A percentile compares a stretch with the other conserved stretches of the same genome.
Evolutionary conservation across 2,797 vertebrate genomes (phyloP).

Genomic region (Lagothrix lagotricha): DNA sequence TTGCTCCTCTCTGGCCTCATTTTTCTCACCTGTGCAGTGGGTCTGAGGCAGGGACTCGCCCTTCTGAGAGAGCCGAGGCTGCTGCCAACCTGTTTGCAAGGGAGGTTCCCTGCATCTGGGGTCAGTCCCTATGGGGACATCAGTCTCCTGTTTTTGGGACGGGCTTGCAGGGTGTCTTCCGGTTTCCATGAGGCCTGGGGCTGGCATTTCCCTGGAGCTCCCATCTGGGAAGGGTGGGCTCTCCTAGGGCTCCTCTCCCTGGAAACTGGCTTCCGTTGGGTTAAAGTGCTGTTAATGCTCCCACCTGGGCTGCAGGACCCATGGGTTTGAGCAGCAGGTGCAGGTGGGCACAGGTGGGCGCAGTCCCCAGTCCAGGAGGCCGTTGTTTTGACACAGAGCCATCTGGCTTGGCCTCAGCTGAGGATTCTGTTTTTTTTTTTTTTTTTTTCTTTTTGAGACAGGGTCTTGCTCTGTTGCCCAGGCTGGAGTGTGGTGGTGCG

Average conservation of each 20-base stretch:
- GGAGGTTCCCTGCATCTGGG: not conserved
- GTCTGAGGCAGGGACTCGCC: not conserved
- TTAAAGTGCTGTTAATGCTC: not conserved
- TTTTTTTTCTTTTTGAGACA: too few relatives aligned
- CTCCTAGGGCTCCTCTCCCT: not conserved
- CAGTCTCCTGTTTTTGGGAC: not conserved
- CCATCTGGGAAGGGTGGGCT: not conserved
- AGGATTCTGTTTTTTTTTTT: too few relatives aligned
- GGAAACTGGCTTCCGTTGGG: not conserved
- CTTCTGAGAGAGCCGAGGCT: fast-evolving
- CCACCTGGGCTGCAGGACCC: fast-evolving
- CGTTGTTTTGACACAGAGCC: not conserved
- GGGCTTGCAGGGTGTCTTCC: not conserved
- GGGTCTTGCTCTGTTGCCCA: not conserved
- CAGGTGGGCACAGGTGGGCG: not conserved
- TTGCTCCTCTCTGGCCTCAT: not conserved
- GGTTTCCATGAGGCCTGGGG: not conserved
- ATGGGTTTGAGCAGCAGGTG: fast-evolving
- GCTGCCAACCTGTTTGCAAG: not conserved
- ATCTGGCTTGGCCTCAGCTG: not conserved
- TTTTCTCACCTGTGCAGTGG: not conserved
- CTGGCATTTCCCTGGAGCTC: not conserved
- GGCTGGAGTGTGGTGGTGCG: not conserved
- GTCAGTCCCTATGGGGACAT: not conserved
- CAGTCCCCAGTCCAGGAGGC: not conserved